Base-by-base conservation (phyloP, 2,797 vertebrate genomes). In the Myotis pilosus region DNA sequence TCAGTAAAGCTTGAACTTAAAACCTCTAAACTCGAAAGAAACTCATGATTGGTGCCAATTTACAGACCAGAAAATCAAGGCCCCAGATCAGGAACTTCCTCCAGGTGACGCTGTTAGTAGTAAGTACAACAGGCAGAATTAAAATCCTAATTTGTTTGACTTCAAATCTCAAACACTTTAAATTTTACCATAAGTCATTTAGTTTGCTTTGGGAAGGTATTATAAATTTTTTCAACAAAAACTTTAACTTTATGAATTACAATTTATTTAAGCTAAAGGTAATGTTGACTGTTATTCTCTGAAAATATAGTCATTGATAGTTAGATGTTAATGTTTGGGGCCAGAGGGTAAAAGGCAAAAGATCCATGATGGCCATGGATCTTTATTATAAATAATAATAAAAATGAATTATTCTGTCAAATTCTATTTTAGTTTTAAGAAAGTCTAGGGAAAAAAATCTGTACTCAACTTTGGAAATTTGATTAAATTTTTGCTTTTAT, bases 351-450 rank as follows among this genome's bases (percentile, higher is more conserved):
- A 82, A 55, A 82, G 13, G 23, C 64, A 30, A 91, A 93, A 51
- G 33, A 68, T 82, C 33, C 13, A n/a, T 55, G 23, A 13, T 53
- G 36, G 4, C 57, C 20, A 33, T 51, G 20, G 75, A 25, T 36
- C 10, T 55, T 55, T 36, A 78, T 55, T 51, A 68, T 9, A 81
- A 11, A 62, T 71, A 53, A 66, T 33, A 79, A 76, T 38, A 62
- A 91, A 86, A 89, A 74, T 44, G 3, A 66, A 89, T 55, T 85
- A 66, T 16, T 44, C 9, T 19, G 33, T 91, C 47, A 68, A 69
- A 30, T 41, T 81, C 22, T 38, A 75, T 90, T 88, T 96, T 62
- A 55, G 16, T 41, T 90, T 94, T 83, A 47, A 86, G 68, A 92
- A 80, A 57, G 3, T 62, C n/a, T 66, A 87, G 38, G 51, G 64